Conservation (phyloP, 2,113 vertebrate species). For the Pavo muticus region DNA sequence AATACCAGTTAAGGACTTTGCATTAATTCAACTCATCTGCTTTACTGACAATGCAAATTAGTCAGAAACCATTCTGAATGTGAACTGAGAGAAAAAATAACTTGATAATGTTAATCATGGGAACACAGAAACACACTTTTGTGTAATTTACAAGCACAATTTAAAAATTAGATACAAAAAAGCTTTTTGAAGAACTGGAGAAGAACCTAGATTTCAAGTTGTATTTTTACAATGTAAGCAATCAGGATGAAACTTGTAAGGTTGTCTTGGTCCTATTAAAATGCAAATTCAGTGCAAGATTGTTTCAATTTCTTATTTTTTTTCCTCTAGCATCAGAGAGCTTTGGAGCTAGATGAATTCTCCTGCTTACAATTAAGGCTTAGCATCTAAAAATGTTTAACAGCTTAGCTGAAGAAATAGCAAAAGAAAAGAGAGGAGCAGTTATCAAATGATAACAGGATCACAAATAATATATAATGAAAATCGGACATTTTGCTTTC, state of each 20-base stretch:
- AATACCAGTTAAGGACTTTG: not conserved
- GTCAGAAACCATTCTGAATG: not conserved
- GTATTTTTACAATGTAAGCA: not conserved
- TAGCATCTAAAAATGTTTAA: not conserved
- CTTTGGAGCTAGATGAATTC: not conserved
- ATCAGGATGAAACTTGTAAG: not conserved
- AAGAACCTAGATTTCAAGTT: not conserved
- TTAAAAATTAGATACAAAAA: not conserved
- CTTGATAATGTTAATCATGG: not conserved
- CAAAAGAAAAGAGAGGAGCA: not conserved
- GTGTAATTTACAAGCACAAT: not conserved
- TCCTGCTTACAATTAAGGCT: not conserved
- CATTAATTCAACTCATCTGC: not conserved
- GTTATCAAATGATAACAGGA: not conserved
- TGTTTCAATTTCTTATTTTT: rapidly evolving
- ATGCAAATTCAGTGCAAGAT: not conserved
- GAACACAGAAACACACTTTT: not conserved
- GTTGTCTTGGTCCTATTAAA: not conserved
- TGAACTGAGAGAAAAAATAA: not conserved
- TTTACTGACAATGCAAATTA: not conserved
- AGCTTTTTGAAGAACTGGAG: not conserved
- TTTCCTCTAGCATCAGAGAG: not conserved
- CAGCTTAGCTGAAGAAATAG: not conserved
- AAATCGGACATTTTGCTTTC: not conserved
- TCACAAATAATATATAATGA: not conserved